These are phyloP conservation scores for Pangasianodon hypophthalmus DNA, from an alignment of 2,113 vertebrate genomes.

Conservation along the genomic window DNA sequence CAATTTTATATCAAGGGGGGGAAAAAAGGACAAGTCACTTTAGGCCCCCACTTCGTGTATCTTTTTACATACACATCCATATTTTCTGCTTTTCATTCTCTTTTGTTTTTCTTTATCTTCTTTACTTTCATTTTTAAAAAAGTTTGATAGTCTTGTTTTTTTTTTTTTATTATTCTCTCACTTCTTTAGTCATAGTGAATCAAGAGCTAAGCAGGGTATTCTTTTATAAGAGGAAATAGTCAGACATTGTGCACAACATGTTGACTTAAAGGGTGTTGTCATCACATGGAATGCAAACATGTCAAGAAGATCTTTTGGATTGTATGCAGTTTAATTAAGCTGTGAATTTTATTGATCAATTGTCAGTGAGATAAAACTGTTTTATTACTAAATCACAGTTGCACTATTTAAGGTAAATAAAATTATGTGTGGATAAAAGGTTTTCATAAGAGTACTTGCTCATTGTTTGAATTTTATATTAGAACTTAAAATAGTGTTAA, in stretches of 20 bases:
- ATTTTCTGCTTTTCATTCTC: conserved; percentile 28
- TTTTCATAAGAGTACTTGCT: background rate
- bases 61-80: background rate
- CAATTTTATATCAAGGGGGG: background rate
- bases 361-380: background rate
- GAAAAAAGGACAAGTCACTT: background rate
- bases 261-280: conserved; percentile 63
- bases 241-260: conserved; percentile 5
- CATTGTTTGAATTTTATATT: background rate
- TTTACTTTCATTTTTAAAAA: background rate
- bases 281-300: conserved; percentile 48
- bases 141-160: background rate
- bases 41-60: conserved; percentile 1
- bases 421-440: no score
- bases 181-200: background rate
- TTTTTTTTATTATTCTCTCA: background rate
- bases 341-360: background rate
- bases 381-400: background rate
- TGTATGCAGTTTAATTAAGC: background rate
- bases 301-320: background rate
- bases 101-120: conserved; percentile 15
- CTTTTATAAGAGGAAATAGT: conserved; percentile 3
- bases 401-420: background rate
- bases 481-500: background rate
- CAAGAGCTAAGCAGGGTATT: background rate